Percentiles rank a stretch among this genome's conserved stretches.
These are phyloP conservation scores for Ectemnius lituratus DNA, from an alignment of 2,888 invertebrate species.

Conservation along the genomic window DNA sequence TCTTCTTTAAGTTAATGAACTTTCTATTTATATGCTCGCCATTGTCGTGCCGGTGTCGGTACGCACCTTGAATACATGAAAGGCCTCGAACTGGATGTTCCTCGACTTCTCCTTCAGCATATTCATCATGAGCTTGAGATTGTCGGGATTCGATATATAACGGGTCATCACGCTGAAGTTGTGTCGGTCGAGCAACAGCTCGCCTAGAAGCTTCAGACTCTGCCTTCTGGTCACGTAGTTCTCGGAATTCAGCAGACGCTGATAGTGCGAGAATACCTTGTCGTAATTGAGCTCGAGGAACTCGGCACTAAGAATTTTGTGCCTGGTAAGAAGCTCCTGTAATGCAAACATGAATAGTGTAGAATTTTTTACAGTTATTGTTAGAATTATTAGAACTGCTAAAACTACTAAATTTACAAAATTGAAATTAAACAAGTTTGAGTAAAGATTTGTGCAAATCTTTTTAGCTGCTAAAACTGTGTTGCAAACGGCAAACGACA, in stretches of 20 bases:
- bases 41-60: background rate
- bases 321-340: conserved; percentile 94
- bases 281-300: conserved; percentile 99
- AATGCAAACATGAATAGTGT: conserved; percentile 69
- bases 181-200: conserved; percentile 97
- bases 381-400: too few relatives aligned
- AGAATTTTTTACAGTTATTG: conserved; percentile 30
- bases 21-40: too few relatives aligned
- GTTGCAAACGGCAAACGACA: background rate
- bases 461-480: too few relatives aligned
- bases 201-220: conserved; percentile 97
- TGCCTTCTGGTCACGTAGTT: conserved; percentile 99
- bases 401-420: too few relatives aligned
- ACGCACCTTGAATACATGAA: conserved; percentile 99
- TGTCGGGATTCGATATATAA: conserved; percentile 99
- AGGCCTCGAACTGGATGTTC: conserved; percentile 99
- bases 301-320: conserved; percentile 97
- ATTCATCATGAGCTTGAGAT: conserved; percentile 99
- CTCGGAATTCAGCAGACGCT: conserved; percentile 97
- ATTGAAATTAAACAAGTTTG: too few relatives aligned
- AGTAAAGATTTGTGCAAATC: too few relatives aligned
- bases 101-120: conserved; percentile 99
- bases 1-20: too few relatives aligned
- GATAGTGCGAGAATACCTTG: conserved; percentile 98
- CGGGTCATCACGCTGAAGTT: conserved; percentile 99